phyloP scores from a whole-genome alignment of 2,888 invertebrate genomes.

The Nomada ruficornis region DNA sequence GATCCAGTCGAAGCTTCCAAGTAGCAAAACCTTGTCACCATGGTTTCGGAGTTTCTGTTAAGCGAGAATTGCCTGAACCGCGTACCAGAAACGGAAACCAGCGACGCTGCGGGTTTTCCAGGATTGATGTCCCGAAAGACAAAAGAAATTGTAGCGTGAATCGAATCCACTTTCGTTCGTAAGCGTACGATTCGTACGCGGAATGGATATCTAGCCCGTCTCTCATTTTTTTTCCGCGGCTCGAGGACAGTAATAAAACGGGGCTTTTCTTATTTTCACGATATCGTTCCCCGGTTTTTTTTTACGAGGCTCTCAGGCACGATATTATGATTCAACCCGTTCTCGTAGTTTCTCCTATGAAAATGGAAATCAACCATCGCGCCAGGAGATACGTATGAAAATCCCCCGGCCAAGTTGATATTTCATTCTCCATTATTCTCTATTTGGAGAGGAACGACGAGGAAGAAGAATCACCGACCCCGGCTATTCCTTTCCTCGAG shows the following conservation, averaged over 20 bases:
- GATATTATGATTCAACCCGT: slow-evolving; percentile 54
- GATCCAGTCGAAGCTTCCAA: slow-evolving; percentile 42
- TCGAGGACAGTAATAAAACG: slow-evolving; percentile 40
- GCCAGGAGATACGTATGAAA: slow-evolving; percentile 43
- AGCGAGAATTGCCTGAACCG: neutral
- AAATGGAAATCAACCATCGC: slow-evolving; percentile 58
- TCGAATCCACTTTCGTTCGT: slow-evolving; percentile 40
- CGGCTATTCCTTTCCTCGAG: slow-evolving; percentile 18
- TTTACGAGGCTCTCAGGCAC: slow-evolving; percentile 24
- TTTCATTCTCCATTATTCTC: slow-evolving; percentile 56
- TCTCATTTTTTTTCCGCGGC: neutral
- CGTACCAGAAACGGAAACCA: slow-evolving; percentile 27
- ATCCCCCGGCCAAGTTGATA: slow-evolving; percentile 51
- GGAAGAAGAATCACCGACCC: slow-evolving; percentile 40
- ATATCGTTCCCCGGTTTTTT: slow-evolving; percentile 26
- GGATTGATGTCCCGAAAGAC: slow-evolving; percentile 63
- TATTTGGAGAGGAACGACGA: slow-evolving; percentile 37
- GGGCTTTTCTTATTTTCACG: slow-evolving; percentile 35
- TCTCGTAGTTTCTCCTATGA: slow-evolving; percentile 49
- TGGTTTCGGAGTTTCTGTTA: slow-evolving; percentile 46
- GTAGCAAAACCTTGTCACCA: slow-evolving; percentile 53
- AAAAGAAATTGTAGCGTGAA: slow-evolving; percentile 24
- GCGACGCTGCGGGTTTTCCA: slow-evolving; percentile 43
- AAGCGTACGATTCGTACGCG: slow-evolving; percentile 2
- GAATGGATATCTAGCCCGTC: slow-evolving; percentile 46